phyloP scores from a whole-genome alignment of 2,888 invertebrate species.

The Leptinotarsa tumamoca region DNA sequence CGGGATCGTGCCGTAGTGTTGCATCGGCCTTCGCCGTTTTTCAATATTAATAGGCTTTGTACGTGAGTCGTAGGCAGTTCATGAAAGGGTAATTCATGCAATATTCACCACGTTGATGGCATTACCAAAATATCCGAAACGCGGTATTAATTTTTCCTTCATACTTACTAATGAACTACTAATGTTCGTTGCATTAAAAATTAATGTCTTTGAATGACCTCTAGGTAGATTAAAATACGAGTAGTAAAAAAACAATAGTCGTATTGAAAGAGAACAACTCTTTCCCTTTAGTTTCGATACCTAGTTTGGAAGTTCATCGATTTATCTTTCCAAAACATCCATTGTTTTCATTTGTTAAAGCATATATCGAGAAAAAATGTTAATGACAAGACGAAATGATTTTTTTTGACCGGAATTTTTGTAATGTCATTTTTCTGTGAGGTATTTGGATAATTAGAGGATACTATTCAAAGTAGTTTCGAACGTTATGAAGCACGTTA shows the following conservation, averaged over 20 bases:
- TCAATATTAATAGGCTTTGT: slow-evolving; percentile 18
- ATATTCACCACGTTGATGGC: not conserved
- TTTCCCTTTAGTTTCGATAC: no score
- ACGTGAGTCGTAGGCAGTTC: slow-evolving; percentile 3
- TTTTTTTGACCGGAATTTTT: no score
- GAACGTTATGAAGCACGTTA: no score
- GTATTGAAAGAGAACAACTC: not conserved
- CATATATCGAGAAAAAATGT: no score
- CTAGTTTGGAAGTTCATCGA: no score
- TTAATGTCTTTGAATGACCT: slow-evolving; percentile 39
- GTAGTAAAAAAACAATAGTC: not conserved
- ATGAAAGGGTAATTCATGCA: slow-evolving; percentile 14
- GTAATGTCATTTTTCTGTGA: no score
- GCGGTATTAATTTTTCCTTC: slow-evolving; percentile 37
- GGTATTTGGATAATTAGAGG: no score
- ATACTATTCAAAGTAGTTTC: no score
- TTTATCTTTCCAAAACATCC: no score
- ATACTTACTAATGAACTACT: slow-evolving; percentile 39
- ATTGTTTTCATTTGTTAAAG: no score
- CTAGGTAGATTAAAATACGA: not conserved
- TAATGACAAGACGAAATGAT: no score
- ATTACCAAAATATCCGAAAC: slow-evolving; percentile 1
- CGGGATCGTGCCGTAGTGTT: slow-evolving; percentile 28
- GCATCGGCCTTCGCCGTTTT: slow-evolving; percentile 15
- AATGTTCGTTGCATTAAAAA: slow-evolving; percentile 41